Evolutionary conservation across 2,113 vertebrate species (phyloP), one percentile per base, ranked within the genome.

Genomic region (Heptranchias perlo): DNA sequence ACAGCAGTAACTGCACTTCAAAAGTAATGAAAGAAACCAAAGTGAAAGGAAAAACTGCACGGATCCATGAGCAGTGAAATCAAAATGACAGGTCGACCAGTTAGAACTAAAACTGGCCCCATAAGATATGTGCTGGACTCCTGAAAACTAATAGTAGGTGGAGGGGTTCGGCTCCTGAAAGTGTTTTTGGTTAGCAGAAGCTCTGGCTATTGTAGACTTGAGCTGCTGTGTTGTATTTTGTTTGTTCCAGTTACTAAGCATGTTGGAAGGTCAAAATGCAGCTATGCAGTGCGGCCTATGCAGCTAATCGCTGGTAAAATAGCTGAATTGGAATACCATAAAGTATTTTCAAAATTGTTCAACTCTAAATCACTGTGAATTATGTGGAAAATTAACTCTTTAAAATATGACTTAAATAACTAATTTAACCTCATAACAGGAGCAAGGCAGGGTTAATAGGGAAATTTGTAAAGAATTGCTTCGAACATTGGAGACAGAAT

Each of bases 91-190:
- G 13, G 47, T 73, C 49, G 44, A 31, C 64, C 94, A 95, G 31
- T 95, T 95, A 95, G 65, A 95, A 95, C 65, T 67, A 58, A 94
- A 39, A 95, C 47, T 69, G 64, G 64, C 94, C 23, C 65, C 64
- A 52, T 31, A 95, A 69, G 23, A 49, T 95, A 14, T 39, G 11
- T 73, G 11, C 28, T 35, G 65, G 25, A 67, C 47, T 69, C 39
- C 14, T 95, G 39, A 49, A 13, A 47, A 54, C 69, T 47, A 94
- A 39, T 39, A 69, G 44, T 31, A 69, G 44, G 21, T 49, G 44
- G n/a, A 69, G 65, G 25, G 23, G 10, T 69, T 31, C 13, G 28
- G 25, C 64, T 69, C 47, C 44, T 95, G 25, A 35, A 3, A 31
- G 52, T 52, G 44, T 35, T 35, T 73, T 95, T 95, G 94, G 94